Conservation (phyloP, 1,140 invertebrate species). For the Lerema accius region DNA sequence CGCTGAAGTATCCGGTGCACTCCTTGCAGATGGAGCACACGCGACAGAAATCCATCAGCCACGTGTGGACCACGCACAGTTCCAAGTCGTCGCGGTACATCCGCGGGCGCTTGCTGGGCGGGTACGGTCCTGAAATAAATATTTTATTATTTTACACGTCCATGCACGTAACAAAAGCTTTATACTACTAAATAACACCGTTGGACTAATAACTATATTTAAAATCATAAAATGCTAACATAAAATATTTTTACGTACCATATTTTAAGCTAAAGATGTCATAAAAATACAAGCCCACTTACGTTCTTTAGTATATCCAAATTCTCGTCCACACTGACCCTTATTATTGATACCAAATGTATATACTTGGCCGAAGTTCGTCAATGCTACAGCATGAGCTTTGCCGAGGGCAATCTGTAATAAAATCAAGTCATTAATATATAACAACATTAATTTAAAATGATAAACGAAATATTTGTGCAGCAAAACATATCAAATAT, state of each 20-base stretch:
- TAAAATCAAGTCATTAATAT: not conserved
- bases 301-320: constrained; percentile 87
- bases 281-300: too few relatives aligned
- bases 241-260: too few relatives aligned
- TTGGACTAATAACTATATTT: too few relatives aligned
- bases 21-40: constrained; percentile 96
- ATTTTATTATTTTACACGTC: too few relatives aligned
- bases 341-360: constrained; percentile 99
- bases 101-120: constrained; percentile 34
- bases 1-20: constrained; percentile 95
- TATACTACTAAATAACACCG: too few relatives aligned
- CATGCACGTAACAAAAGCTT: too few relatives aligned
- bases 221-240: too few relatives aligned
- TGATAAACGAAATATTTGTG: too few relatives aligned
- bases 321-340: constrained; percentile 97
- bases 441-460: too few relatives aligned
- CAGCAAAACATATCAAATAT: too few relatives aligned
- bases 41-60: constrained; percentile 93
- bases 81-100: constrained; percentile 77
- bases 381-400: constrained; percentile 95
- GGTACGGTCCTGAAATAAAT: constrained; percentile 37
- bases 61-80: constrained; percentile 90
- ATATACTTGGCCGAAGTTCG: constrained; percentile 94
- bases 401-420: constrained; percentile 94
- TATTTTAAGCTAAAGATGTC: too few relatives aligned